These are phyloP conservation scores for Coleophora deauratella DNA, from an alignment of 2,888 invertebrate genomes.

Conservation along the genomic window DNA sequence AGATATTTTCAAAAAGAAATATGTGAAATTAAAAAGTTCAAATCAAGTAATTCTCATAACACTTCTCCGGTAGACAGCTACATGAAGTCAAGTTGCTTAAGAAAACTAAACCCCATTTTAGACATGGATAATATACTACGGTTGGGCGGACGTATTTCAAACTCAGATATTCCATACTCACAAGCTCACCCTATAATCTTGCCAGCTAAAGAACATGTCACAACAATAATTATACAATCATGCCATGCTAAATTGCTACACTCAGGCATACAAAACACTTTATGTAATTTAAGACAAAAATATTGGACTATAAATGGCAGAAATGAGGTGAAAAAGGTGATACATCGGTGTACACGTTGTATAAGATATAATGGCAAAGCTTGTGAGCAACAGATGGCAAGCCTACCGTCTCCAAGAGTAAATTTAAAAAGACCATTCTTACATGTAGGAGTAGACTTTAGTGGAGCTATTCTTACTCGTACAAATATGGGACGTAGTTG, in stretches of 20 bases:
- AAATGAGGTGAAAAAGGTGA: slow-evolving; percentile 2
- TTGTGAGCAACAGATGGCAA: slow-evolving; percentile 12
- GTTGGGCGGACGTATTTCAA: slow-evolving; percentile 9
- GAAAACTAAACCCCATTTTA: slow-evolving; percentile 1
- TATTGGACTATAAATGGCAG: slow-evolving; percentile 4
- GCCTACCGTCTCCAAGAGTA: slow-evolving; percentile 7
- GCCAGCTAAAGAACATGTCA: slow-evolving; percentile 9
- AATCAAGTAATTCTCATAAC: no score
- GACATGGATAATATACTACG: slow-evolving; percentile 4
- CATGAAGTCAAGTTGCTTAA: background rate
- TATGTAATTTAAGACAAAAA: slow-evolving; percentile 3
- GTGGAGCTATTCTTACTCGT: slow-evolving; percentile 11
- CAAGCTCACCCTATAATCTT: slow-evolving; percentile 10
- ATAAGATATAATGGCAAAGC: slow-evolving; percentile 6
- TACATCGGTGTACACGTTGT: slow-evolving; percentile 3
- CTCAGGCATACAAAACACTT: slow-evolving; percentile 7
- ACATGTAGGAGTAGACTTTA: slow-evolving; percentile 12
- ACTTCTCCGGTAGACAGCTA: no score
- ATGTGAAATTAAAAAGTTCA: no score
- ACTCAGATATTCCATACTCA: slow-evolving; percentile 10
- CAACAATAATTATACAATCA: slow-evolving; percentile 2
- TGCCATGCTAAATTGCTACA: slow-evolving; percentile 5
- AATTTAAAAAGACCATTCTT: slow-evolving; percentile 6
- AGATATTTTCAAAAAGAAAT: no score
- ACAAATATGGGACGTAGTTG: slow-evolving; percentile 5